phyloP scores from a whole-genome alignment of 2,797 vertebrate genomes.

The Valencia hispanica region DNA sequence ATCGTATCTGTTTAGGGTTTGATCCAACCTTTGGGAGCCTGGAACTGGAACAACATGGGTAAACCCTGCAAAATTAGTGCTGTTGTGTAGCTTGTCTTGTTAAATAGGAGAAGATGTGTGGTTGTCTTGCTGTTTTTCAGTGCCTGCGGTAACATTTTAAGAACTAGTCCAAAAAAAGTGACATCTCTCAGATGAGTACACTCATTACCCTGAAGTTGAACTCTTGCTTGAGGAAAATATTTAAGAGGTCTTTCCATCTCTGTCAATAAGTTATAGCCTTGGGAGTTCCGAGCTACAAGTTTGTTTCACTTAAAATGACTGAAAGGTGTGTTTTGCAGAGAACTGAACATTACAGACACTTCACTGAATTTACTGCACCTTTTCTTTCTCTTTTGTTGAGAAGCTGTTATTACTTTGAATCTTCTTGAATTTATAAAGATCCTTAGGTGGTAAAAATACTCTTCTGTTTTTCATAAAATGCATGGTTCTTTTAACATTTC shows the following conservation, averaged over 20 bases:
- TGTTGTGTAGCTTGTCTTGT: background rate
- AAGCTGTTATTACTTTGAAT: constrained; percentile 22
- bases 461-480: constrained; percentile 16
- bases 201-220: constrained; percentile 3
- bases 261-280: constrained; percentile 8
- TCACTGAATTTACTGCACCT: constrained; percentile 7
- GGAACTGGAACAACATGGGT: background rate
- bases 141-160: constrained; percentile 11
- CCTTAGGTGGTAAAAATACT: constrained; percentile 12
- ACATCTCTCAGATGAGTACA: constrained; percentile 25
- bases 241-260: constrained; percentile 15
- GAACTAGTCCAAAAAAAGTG: constrained; percentile 12
- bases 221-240: constrained; percentile 11
- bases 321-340: constrained; percentile 19
- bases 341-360: constrained; percentile 3
- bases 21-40: background rate
- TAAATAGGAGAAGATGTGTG: background rate
- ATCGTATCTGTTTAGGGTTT: background rate
- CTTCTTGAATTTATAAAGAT: constrained; percentile 20
- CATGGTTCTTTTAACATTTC: constrained; percentile 20
- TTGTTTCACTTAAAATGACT: constrained; percentile 13
- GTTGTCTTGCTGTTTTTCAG: background rate
- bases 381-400: constrained; percentile 8
- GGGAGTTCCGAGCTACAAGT: constrained; percentile 10
- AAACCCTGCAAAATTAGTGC: background rate